A percentile compares a stretch with the other conserved stretches of the same genome.
These are phyloP conservation scores for Halcyon chelicuti DNA, from an alignment of 2,797 vertebrate genomes.

Conservation along the genomic window DNA sequence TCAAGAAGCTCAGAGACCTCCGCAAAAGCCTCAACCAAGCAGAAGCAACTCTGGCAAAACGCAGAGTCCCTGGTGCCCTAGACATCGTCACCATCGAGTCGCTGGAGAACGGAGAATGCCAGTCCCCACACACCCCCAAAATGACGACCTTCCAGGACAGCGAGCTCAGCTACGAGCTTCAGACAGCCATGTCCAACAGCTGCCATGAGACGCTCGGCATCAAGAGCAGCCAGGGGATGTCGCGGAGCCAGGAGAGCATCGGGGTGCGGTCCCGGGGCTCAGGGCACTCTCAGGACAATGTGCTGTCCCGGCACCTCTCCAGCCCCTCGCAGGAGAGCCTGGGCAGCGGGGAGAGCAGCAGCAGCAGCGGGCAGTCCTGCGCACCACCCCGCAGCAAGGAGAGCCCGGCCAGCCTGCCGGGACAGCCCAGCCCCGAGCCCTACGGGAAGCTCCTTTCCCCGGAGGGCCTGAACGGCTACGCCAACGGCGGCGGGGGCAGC, in stretches of 20 bases:
- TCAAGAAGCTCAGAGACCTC: constrained; percentile 90
- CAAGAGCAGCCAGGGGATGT: constrained; percentile 76
- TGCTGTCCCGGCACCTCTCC: constrained; percentile 61
- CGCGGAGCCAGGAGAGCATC: constrained; percentile 91
- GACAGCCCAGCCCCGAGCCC: constrained; percentile 9
- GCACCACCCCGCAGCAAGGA: neutral
- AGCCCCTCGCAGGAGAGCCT: constrained; percentile 82
- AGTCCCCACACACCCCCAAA: constrained; percentile 77
- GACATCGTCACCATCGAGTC: constrained; percentile 85
- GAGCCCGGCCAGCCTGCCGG: neutral
- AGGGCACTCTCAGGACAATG: constrained; percentile 87
- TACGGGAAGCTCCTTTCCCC: neutral
- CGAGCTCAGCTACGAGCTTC: constrained; percentile 92
- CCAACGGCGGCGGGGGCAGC: neutral
- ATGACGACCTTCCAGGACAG: constrained; percentile 94
- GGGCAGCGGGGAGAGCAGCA: constrained; percentile 70
- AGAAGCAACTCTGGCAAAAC: constrained; percentile 68
- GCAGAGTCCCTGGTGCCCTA: constrained; percentile 74
- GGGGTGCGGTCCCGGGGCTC: constrained; percentile 89
- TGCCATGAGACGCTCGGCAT: constrained; percentile 83
- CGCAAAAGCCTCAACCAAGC: constrained; percentile 82
- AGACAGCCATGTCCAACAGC: constrained; percentile 88
- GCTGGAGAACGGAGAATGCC: constrained; percentile 79
- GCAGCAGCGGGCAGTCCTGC: constrained; percentile 66
- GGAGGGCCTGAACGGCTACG: constrained; percentile 13